Evolutionary conservation across 2,113 vertebrate species (phyloP), one percentile per base, ranked within the genome.

Genomic region (Pteropus alecto): DNA sequence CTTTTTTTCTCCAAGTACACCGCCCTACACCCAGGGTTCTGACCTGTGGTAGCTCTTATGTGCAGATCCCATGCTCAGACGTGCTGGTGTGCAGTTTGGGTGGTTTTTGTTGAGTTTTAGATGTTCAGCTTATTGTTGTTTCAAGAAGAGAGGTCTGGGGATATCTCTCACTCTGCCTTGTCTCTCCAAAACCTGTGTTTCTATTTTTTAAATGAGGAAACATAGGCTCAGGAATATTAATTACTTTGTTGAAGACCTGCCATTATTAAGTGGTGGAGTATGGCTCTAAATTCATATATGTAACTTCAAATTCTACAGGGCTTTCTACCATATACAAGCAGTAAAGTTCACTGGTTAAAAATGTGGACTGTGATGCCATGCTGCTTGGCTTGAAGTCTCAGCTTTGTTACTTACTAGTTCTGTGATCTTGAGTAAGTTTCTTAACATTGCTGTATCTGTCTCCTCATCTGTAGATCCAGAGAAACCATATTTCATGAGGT

Each of bases 181-280:
- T 16, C 16, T 51, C 51, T 51, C 51, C 15, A 51, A 51, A 51
- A 51, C 51, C 51, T 61, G 35, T 11, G 18, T 48, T 86, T 33
- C 24, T 54, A 6, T 79, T 61, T 41, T 71, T 84, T 60, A 58
- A 94, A 35, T 81, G 35, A 84, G 18, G 10, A 92, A 67, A 74
- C 1, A 48, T 33, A 78, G 56, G 30, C 38, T 74, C 35, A 33
- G 35, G 35, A 92, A 33, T 33, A 91, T 77, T 81, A 84, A 65
- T 84, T 63, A n/a, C 7, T 9, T 88, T 73, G 14, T 28, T 38
- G 21, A 81, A 56, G 46, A 16, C n/a, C 48, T 9, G 70, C 13
- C 68, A 38, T 30, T 38, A 87, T 6, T 24, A 96, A 76, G n/a
- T 4, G 3, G 8, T 73, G 6, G n/a, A 77, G 21, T 26, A 73